Conservation (phyloP, 2,113 vertebrate genomes). For the Myocastor coypus region DNA sequence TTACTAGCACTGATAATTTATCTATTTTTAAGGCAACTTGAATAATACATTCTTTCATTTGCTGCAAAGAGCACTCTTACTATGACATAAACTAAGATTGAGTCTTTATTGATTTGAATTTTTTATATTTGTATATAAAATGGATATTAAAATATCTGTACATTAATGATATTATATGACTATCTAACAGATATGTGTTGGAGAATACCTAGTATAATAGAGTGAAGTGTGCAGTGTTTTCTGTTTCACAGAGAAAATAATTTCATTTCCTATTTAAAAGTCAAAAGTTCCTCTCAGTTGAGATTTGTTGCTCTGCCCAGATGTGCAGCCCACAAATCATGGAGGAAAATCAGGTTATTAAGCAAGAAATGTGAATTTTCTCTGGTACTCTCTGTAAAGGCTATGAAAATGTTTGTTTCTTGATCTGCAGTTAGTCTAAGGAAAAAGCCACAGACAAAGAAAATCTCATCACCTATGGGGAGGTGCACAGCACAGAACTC, state of each 20-base stretch:
- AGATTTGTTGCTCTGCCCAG: background rate
- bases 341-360: background rate
- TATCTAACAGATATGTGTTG: background rate
- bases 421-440: background rate
- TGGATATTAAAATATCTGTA: background rate
- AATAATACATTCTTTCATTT: background rate
- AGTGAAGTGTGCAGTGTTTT: background rate
- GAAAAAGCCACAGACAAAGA: background rate
- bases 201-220: background rate
- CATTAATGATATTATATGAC: background rate
- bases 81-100: background rate
- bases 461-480: background rate
- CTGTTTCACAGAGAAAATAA: background rate
- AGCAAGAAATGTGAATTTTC: slow-evolving; percentile 24
- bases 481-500: fast-evolving
- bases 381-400: background rate
- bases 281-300: background rate
- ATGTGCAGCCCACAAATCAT: background rate
- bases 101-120: background rate
- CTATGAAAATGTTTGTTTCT: background rate
- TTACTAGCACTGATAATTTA: background rate
- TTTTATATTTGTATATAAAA: background rate
- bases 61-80: background rate
- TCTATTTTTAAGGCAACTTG: background rate
- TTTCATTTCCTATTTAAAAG: slow-evolving; percentile 27